Conservation (phyloP, 2,113 vertebrate species). For the Brachyhypopomus occidentalis region DNA sequence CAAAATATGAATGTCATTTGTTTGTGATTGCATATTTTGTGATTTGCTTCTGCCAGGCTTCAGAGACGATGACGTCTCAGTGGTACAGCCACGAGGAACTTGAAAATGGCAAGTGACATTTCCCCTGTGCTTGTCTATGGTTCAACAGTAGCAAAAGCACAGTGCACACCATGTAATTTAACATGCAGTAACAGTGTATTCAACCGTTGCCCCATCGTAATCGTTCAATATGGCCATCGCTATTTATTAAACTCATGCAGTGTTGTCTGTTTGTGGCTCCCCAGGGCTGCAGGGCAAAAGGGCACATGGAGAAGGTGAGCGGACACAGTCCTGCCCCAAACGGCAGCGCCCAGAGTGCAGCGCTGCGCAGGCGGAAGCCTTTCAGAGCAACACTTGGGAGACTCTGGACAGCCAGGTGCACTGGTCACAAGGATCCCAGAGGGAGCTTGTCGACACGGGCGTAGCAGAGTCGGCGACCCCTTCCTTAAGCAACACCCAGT, state of each 20-base stretch:
- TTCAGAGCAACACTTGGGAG: constrained; percentile 28
- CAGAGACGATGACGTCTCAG: not conserved
- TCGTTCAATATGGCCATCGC: too few species aligned
- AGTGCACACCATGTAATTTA: too few species aligned
- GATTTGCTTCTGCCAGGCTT: constrained; percentile 25
- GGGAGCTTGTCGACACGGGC: not conserved
- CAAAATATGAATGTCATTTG: not conserved
- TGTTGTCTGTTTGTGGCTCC: constrained; percentile 22
- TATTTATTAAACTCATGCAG: not conserved
- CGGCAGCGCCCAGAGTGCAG: constrained; percentile 11
- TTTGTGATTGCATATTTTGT: not conserved
- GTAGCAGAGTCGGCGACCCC: not conserved
- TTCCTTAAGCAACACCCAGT: not conserved
- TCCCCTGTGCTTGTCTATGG: not conserved
- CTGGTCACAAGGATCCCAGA: not conserved
- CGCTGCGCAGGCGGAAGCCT: not conserved
- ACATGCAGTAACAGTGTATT: too few species aligned
- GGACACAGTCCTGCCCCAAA: not conserved
- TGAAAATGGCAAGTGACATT: constrained; percentile 23
- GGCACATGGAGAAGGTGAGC: not conserved
- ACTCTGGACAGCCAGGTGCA: not conserved
- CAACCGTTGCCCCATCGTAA: too few species aligned
- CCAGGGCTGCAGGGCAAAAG: constrained; percentile 28
- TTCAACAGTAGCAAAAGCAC: not conserved
- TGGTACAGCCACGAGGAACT: not conserved